Conservation (phyloP, 1,140 invertebrate genomes). For the Zaprionus gabonicus region DNA sequence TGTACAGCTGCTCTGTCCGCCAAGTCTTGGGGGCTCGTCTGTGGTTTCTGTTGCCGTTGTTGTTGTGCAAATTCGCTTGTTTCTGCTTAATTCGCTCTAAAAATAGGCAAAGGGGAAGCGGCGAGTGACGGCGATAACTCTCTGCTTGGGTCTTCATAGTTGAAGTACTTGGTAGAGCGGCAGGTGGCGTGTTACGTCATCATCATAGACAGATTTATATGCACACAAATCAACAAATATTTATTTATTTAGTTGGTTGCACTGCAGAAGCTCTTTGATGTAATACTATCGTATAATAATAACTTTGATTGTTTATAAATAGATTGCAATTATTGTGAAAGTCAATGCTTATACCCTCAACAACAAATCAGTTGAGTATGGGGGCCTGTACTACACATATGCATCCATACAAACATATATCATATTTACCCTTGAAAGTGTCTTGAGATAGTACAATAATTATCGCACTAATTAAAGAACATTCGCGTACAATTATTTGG, state of each 20-base stretch:
- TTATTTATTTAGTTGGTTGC: neutral
- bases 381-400: neutral
- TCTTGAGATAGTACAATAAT: neutral
- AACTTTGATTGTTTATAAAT: neutral
- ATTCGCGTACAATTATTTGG: constrained; percentile 8
- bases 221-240: neutral
- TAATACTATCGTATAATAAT: neutral
- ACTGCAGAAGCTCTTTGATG: neutral
- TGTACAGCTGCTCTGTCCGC: constrained; percentile 33
- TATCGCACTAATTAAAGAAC: constrained; percentile 1
- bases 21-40: constrained; percentile 64
- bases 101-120: constrained; percentile 56
- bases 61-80: constrained; percentile 23
- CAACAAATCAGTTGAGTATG: neutral
- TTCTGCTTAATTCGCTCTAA: constrained; percentile 48
- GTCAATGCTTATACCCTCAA: neutral
- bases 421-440: neutral
- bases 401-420: neutral
- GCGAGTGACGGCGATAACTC: constrained; percentile 20
- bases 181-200: constrained; percentile 18
- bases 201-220: neutral
- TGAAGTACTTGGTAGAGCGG: constrained; percentile 20
- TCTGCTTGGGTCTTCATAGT: constrained; percentile 23
- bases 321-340: neutral
- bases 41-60: constrained; percentile 18